phyloP scores from a whole-genome alignment of 2,797 vertebrate species.

The Cetoscarus ocellatus region DNA sequence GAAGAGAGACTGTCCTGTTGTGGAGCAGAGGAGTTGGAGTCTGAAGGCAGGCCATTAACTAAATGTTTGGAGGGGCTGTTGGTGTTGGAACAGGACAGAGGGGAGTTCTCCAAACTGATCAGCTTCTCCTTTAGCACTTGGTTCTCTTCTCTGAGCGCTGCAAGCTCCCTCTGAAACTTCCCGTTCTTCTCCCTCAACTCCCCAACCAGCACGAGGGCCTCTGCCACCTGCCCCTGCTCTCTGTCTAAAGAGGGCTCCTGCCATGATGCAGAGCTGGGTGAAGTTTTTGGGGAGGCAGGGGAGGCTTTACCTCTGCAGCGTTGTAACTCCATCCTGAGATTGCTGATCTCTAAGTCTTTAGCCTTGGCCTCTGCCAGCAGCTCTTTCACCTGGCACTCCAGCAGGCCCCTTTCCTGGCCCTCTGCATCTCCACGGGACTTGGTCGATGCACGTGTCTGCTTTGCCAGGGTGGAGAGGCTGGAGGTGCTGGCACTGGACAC shows the following conservation, averaged over 20 bases:
- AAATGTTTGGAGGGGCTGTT: conserved; percentile 71
- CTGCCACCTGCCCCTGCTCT: conserved; percentile 73
- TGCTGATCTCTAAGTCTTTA: conserved; percentile 95
- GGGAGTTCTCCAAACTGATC: conserved; percentile 87
- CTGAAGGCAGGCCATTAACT: conserved; percentile 74
- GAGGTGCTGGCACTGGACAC: conserved; percentile 92
- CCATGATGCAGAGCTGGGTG: conserved; percentile 56
- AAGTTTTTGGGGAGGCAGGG: conserved; percentile 48
- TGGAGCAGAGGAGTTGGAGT: conserved; percentile 54
- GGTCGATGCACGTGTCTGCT: conserved; percentile 84
- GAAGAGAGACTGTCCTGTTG: conserved; percentile 50
- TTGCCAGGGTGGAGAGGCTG: conserved; percentile 88
- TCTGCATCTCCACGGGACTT: conserved; percentile 89
- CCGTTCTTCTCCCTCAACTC: conserved; percentile 92
- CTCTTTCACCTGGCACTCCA: conserved; percentile 94
- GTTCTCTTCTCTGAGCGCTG: conserved; percentile 91
- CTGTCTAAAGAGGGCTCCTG: conserved; percentile 69
- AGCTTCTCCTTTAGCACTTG: conserved; percentile 91
- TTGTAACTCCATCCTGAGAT: conserved; percentile 92
- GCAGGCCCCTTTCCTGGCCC: conserved; percentile 83
- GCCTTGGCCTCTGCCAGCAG: conserved; percentile 94
- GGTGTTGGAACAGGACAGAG: conserved; percentile 81
- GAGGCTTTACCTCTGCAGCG: conserved; percentile 85
- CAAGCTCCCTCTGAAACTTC: conserved; percentile 91
- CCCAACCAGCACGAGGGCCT: conserved; percentile 85